Conservation (phyloP, 2,888 invertebrate genomes). For the Galerucella pusilla region DNA sequence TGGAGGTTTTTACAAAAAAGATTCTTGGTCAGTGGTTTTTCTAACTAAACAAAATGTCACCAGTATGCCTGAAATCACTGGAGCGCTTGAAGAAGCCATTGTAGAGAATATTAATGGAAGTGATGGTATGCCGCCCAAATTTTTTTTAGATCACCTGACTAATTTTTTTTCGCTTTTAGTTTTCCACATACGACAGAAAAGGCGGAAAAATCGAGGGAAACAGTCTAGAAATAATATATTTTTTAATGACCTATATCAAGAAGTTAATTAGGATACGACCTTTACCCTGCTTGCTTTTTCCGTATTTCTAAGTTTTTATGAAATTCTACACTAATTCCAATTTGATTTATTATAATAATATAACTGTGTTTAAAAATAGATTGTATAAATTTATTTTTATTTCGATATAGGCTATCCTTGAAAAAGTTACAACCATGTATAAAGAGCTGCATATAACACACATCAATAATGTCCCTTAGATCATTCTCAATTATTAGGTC, state of each 20-base stretch:
- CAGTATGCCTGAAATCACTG: conserved; percentile 50
- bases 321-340: not conserved
- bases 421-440: not conserved
- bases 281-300: not conserved
- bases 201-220: not conserved
- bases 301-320: not conserved
- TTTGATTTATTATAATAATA: not conserved
- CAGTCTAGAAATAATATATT: not conserved
- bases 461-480: not conserved
- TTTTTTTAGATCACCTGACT: not conserved
- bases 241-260: not conserved
- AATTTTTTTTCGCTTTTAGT: not conserved
- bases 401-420: not conserved
- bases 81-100: conserved; percentile 44
- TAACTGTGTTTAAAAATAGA: not conserved
- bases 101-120: conserved; percentile 39
- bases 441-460: not conserved
- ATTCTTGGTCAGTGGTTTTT: conserved; percentile 34
- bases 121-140: conserved; percentile 36
- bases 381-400: not conserved
- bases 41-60: conserved; percentile 39
- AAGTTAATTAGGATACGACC: not conserved
- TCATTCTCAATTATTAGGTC: too few species aligned
- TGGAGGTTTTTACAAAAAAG: conserved; percentile 35
- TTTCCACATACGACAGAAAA: not conserved